Base-by-base conservation (phyloP, 1,140 invertebrate species). In the Saccostrea cuccullata region DNA sequence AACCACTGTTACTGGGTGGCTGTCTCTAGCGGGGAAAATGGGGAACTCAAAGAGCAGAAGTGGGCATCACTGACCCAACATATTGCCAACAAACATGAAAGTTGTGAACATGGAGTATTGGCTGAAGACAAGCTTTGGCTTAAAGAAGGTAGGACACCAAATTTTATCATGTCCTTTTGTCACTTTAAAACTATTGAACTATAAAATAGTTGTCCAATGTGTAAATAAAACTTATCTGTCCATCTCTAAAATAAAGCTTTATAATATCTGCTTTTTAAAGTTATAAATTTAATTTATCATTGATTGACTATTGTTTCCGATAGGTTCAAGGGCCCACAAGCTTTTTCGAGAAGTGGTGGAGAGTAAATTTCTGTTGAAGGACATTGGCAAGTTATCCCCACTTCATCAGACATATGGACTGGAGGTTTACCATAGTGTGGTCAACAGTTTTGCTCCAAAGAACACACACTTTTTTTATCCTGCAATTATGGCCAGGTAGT, bases 1-100 rank as follows among this genome's bases (percentile, higher is more conserved):
- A 91, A 91, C 85, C 90, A 91, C 70, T 30, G 88, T 1, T 90
- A 91, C 64, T 88, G 90, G 90, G 55, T 84, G 15, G 87, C 89
- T 8, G 82, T 77, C 11, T 87, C 86, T 40, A 83, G 67, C 83
- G 67, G 30, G 11, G 86, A 85, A 47, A 60, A 91, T 17, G 36
- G 40, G 30, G 89, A 90, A 1, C 6, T 91, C 8, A 88, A 89
- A 17, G 11, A 36, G 13, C 60, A 58, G 12, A 90, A 90, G 56
- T 90, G 90, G 89, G 15, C 60, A 15, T 89, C 89, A 1, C 11
- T 90, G 9, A 6, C 23, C 0, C 86, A 91, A 58, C 90, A 91
- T 73, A 77, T 91, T 20, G 55, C 13, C 5, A 86, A 89, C 55
- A 85, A 86, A 56, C 88, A 91, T 82, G 67, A 89, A 6, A 17